phyloP scores from a whole-genome alignment of 2,797 vertebrate genomes.

The Ctenopoma kingsleyae region DNA sequence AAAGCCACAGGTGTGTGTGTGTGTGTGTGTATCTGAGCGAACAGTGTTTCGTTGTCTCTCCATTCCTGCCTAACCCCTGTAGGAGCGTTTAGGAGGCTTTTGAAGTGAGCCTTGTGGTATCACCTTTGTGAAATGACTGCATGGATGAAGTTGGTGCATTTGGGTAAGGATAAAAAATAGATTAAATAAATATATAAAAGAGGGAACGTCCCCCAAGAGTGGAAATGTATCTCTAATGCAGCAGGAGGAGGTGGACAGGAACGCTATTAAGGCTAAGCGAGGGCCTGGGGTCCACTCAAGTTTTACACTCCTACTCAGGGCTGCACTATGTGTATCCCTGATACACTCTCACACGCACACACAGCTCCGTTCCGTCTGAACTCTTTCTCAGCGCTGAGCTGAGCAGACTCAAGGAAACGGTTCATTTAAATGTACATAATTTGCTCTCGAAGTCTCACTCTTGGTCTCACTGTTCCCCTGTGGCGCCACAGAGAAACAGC shows the following conservation, averaged over 20 bases:
- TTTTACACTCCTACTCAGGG: conserved; percentile 83
- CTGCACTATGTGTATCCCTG: conserved; percentile 64
- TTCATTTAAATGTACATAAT: conserved; percentile 88
- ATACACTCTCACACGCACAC: conserved; percentile 39
- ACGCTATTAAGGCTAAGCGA: conserved; percentile 83
- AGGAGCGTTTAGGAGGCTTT: conserved; percentile 54
- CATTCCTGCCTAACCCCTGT: conserved; percentile 23
- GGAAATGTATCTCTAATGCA: conserved; percentile 78
- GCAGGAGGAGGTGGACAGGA: conserved; percentile 75
- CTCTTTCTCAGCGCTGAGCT: conserved; percentile 78
- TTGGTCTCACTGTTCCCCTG: conserved; percentile 77
- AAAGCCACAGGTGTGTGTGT: conserved; percentile 77
- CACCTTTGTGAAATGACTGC: conserved; percentile 57
- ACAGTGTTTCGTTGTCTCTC: conserved; percentile 13
- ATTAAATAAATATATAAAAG: conserved; percentile 78
- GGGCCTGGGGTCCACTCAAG: conserved; percentile 85
- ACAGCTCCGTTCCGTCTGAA: conserved; percentile 79
- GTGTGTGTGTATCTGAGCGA: conserved; percentile 20
- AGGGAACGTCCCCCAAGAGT: conserved; percentile 57
- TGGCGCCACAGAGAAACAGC: conserved; percentile 68
- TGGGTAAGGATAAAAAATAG: conserved; percentile 60
- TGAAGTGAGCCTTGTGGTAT: conserved; percentile 59
- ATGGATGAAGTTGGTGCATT: conserved; percentile 58
- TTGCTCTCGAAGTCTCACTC: conserved; percentile 78
- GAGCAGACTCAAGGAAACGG: conserved; percentile 82